Base-by-base conservation (phyloP, 2,888 invertebrate genomes). In the Pseudococcus longispinus region DNA sequence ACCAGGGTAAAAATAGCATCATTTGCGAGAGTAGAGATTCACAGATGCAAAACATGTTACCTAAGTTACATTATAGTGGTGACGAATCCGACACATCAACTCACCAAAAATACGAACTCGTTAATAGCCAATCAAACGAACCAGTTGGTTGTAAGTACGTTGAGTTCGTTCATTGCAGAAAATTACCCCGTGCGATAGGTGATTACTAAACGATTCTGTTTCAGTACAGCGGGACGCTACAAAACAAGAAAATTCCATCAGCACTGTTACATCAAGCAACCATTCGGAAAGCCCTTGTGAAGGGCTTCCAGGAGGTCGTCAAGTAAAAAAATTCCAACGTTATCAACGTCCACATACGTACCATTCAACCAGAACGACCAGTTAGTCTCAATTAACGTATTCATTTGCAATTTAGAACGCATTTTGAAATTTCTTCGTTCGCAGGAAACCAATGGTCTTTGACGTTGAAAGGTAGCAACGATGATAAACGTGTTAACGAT, bases 71-170 rank as follows among this genome's bases (percentile, higher is more conserved):
- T 70, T 65, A 11, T 37, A 85, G 84, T 20, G 32, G 32, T 42
- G 84, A 70, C 44, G 42, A 85, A 44, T 85, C 42, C 42, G 70
- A 85, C 15, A 42, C 23, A 18, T 42, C 82, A 83, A 83, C 20
- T n/a, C 83, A 51, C 46, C 83, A 46, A 60, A 32, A 60, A 55
- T 23, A 8, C 44, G 20, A 84, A 84, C 11, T 83, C 26, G 8
- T 44, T 44, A 18, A 18, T 42, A 1, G 15, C 83, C 5, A 51
- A 60, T 23, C 42, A 37, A 55, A 26, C 60, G 84, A 85, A 85
- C 84, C 84, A 85, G 84, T 70, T 85, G 65, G 77, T 77, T 20
- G 84, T 85, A 85, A 85, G 84, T 85, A 85, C 84, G 84, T 85
- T 85, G 84, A 85, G 70, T 23, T n/a, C 1, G 29, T 74, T 9